phyloP scores from a whole-genome alignment of 23 tunicate genomes.

The Corella eumyota region DNA sequence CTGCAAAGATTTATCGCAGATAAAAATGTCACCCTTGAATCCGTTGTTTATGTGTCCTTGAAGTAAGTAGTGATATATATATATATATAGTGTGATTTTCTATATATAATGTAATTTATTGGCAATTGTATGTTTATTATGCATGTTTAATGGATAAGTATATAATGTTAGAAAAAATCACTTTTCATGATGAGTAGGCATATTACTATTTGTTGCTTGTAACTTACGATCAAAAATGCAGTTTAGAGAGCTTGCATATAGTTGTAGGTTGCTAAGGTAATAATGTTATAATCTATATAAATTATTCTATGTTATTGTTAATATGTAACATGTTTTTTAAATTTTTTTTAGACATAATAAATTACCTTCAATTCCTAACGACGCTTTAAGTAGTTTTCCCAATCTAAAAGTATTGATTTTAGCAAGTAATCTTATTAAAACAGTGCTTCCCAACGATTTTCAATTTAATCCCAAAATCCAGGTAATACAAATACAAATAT shows the following conservation, averaged over 20 bases:
- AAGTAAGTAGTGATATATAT: conserved; percentile 63
- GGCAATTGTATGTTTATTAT: not conserved
- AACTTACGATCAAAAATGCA: too few relatives aligned
- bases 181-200: too few relatives aligned
- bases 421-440: conserved; percentile 21
- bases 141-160: not conserved
- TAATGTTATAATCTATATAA: not conserved
- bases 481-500: conserved; percentile 1
- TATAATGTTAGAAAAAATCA: not conserved
- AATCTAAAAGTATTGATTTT: conserved; percentile 18
- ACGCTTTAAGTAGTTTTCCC: conserved; percentile 59
- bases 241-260: too few relatives aligned
- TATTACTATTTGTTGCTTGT: too few relatives aligned
- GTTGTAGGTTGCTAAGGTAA: not conserved
- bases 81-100: too few relatives aligned
- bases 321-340: not conserved
- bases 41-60: conserved; percentile 6
- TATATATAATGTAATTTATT: too few relatives aligned
- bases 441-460: conserved; percentile 21
- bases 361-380: conserved; percentile 28
- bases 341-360: conserved; percentile 29
- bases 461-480: conserved; percentile 15
- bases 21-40: conserved; percentile 1
- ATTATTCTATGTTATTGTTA: not conserved
- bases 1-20: conserved; percentile 19